phyloP scores from a whole-genome alignment of 2,888 invertebrate genomes.

The Troides helena region DNA sequence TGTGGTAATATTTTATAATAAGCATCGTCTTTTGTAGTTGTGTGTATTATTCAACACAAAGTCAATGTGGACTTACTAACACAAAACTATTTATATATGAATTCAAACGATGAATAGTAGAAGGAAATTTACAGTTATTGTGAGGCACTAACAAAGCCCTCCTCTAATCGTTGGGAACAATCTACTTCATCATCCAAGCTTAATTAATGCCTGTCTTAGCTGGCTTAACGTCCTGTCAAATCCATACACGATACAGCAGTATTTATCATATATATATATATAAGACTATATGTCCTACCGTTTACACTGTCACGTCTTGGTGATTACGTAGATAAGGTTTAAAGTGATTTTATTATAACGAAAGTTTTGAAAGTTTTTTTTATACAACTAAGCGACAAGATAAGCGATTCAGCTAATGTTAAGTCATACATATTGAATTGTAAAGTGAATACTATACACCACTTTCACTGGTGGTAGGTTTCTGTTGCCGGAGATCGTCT shows the following conservation, averaged over 20 bases:
- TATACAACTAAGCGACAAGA: no score
- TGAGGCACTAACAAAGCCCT: slow-evolving; percentile 12
- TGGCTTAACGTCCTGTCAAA: slow-evolving; percentile 16
- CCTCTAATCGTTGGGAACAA: slow-evolving; percentile 12
- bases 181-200: slow-evolving; percentile 23
- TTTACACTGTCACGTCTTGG: not conserved
- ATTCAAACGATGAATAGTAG: not conserved
- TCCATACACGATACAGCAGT: slow-evolving; percentile 1
- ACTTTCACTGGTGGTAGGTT: no score
- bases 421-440: no score
- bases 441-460: no score
- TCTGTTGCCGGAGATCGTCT: no score
- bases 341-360: not conserved
- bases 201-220: slow-evolving; percentile 19
- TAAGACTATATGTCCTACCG: not conserved
- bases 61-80: not conserved
- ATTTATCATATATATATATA: not conserved
- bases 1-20: no score
- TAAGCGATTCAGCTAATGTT: no score
- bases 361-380: not conserved
- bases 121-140: not conserved
- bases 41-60: no score
- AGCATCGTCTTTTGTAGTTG: no score
- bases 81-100: not conserved
- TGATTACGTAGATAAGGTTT: not conserved